phyloP scores from a whole-genome alignment of 2,113 vertebrate species.

The Struthidea cinerea region DNA sequence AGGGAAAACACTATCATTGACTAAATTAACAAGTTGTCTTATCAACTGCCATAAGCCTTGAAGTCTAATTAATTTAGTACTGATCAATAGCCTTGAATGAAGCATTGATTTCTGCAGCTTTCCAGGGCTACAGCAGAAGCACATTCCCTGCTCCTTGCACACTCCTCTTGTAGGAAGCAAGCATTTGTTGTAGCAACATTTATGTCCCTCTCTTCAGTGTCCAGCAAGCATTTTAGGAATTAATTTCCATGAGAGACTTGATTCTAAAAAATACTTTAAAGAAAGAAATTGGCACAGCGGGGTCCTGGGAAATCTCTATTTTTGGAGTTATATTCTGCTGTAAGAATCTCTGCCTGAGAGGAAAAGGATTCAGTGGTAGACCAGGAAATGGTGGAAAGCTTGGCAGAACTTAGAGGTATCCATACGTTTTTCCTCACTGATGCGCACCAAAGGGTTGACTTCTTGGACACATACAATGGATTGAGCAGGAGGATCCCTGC shows the following conservation, averaged over 20 bases:
- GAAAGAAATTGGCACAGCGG: not conserved
- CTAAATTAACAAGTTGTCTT: conserved; percentile 87
- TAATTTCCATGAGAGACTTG: not conserved
- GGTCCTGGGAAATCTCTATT: not conserved
- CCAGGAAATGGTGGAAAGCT: not conserved
- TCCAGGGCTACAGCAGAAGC: conserved; percentile 56
- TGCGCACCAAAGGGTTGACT: not conserved
- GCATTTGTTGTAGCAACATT: not conserved
- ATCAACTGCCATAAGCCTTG: conserved; percentile 83
- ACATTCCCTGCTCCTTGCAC: conserved; percentile 2
- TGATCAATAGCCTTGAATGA: conserved; percentile 86
- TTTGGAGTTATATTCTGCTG: not conserved
- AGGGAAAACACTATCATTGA: conserved; percentile 84
- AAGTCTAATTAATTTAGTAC: conserved; percentile 86
- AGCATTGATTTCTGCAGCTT: conserved; percentile 80
- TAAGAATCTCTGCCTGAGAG: not conserved
- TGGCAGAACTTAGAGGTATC: not conserved
- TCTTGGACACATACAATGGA: not conserved
- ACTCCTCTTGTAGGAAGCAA: not conserved
- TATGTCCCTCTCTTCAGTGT: not conserved
- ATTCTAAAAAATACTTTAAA: not conserved
- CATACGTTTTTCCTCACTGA: not conserved
- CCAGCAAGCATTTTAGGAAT: conserved; percentile 1
- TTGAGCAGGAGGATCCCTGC: not conserved
- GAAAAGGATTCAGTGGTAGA: not conserved